Evolutionary conservation across 2,888 invertebrate genomes (phyloP).

Genomic region (Ectropis crepuscularia): DNA sequence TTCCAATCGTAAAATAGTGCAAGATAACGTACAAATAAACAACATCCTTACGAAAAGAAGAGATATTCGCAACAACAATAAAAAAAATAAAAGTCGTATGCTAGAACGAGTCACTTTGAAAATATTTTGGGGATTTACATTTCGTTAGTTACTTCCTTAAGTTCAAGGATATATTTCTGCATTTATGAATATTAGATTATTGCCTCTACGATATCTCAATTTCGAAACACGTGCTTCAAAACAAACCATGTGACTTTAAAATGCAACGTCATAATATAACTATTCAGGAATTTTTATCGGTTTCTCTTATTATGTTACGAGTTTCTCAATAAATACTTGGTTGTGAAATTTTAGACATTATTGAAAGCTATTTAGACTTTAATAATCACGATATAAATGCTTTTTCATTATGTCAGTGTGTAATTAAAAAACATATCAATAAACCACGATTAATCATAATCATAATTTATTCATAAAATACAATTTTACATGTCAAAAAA

Average conservation of each 20-base stretch:
- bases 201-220: constrained; percentile 3
- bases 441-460: too few relatives aligned
- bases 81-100: background rate
- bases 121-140: constrained; percentile 18
- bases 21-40: background rate
- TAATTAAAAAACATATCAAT: too few relatives aligned
- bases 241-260: constrained; percentile 4
- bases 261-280: constrained; percentile 9
- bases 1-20: background rate
- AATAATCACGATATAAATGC: too few relatives aligned
- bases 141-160: constrained; percentile 24
- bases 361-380: too few relatives aligned
- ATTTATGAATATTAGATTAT: constrained; percentile 7
- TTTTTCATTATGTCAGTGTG: too few relatives aligned
- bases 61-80: background rate
- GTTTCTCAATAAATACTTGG: too few relatives aligned
- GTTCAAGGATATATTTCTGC: constrained; percentile 28
- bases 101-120: constrained; percentile 1
- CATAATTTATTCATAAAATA: too few relatives aligned
- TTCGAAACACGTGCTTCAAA: constrained; percentile 12
- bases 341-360: too few relatives aligned
- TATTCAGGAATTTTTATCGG: background rate
- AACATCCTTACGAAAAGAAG: background rate
- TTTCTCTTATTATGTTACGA: too few relatives aligned
- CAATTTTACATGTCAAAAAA: too few relatives aligned